Conservation (phyloP, 2,797 vertebrate genomes). For the Coregonus ussuriensis region DNA sequence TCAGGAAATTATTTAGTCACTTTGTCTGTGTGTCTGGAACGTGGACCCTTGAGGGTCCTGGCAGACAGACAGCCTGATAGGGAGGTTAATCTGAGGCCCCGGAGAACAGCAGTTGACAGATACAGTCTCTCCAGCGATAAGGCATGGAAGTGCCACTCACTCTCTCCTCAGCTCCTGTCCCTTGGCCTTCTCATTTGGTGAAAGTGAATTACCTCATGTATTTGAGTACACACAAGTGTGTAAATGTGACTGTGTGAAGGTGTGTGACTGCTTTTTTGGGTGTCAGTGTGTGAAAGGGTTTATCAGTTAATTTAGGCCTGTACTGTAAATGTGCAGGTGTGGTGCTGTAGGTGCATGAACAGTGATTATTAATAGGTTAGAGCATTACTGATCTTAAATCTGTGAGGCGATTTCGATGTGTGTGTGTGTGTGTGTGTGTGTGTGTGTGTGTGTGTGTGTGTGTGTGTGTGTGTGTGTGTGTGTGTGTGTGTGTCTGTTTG, state of each 20-base stretch:
- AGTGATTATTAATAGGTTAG: background rate
- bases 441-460: background rate
- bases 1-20: background rate
- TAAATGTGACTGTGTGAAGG: background rate
- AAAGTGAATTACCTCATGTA: background rate
- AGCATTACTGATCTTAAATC: background rate
- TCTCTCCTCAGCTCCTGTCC: background rate
- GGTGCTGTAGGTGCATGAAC: background rate
- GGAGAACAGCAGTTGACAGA: background rate
- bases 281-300: background rate
- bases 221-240: background rate
- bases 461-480: constrained; percentile 3
- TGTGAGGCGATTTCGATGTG: background rate
- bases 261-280: background rate
- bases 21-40: background rate
- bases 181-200: background rate
- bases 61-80: background rate
- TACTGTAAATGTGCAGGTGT: too few relatives aligned
- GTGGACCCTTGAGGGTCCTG: background rate
- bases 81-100: background rate
- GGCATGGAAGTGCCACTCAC: background rate
- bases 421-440: too few relatives aligned
- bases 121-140: background rate
- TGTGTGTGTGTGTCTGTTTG: background rate
- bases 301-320: background rate